phyloP scores from a whole-genome alignment of 2,113 vertebrate species.

The Rhineura floridana region DNA sequence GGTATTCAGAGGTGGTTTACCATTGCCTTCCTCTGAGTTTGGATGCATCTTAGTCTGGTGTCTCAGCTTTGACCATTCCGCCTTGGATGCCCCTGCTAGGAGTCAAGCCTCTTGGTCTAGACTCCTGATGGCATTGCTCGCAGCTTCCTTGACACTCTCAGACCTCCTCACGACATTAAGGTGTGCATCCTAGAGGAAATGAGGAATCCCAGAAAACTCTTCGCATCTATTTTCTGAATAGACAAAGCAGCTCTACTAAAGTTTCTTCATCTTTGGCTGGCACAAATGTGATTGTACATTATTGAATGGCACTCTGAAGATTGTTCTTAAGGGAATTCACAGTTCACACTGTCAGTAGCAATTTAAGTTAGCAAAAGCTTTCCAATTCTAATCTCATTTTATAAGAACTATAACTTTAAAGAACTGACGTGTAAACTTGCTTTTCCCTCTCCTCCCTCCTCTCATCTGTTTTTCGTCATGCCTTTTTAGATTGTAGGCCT shows the following conservation, averaged over 20 bases:
- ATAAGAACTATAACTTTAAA: background rate
- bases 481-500: too few species aligned
- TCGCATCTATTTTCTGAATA: background rate
- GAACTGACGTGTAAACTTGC: background rate
- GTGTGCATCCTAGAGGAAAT: too few species aligned
- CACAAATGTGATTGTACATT: background rate
- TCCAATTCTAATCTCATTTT: background rate
- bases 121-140: too few species aligned
- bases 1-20: too few species aligned
- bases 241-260: background rate
- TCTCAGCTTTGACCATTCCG: too few species aligned
- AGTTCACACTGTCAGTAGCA: background rate
- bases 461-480: too few species aligned
- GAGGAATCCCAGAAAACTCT: background rate
- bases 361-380: background rate
- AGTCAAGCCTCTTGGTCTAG: too few species aligned
- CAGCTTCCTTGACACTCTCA: too few species aligned
- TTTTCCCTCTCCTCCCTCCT: background rate
- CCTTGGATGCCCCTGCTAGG: too few species aligned
- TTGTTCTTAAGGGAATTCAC: background rate
- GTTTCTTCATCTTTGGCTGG: background rate
- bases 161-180: too few species aligned
- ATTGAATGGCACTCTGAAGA: background rate
- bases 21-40: too few species aligned
- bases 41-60: too few species aligned